phyloP scores from a whole-genome alignment of 1,140 invertebrate species.

The Sminthurinus signatus region DNA sequence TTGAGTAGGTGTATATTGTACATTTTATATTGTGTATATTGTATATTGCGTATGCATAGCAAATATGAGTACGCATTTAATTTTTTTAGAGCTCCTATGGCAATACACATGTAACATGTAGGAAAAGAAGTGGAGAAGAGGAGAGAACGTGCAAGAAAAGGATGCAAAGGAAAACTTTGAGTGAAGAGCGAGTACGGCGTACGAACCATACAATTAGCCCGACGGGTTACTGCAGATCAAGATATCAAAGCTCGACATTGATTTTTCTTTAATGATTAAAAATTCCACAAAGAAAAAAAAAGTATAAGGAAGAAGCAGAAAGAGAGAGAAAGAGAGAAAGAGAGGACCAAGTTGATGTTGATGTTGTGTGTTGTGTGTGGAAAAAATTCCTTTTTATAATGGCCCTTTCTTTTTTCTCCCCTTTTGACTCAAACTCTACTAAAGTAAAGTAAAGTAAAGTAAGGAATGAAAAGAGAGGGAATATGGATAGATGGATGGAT shows the following conservation, averaged over 20 bases:
- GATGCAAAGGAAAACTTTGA: slow-evolving; percentile 16
- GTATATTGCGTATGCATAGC: no score
- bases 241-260: slow-evolving; percentile 40
- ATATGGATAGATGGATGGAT: neutral
- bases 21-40: no score
- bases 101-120: no score
- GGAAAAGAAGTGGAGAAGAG: no score
- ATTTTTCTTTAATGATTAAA: slow-evolving; percentile 40
- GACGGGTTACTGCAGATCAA: slow-evolving; percentile 39
- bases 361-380: slow-evolving; percentile 4
- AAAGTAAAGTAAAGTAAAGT: neutral
- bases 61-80: no score
- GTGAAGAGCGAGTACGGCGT: slow-evolving; percentile 9
- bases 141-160: slow-evolving; percentile 5
- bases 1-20: no score
- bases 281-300: slow-evolving; percentile 27
- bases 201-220: slow-evolving; percentile 32
- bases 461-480: neutral
- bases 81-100: no score
- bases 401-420: slow-evolving; percentile 4
- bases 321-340: neutral
- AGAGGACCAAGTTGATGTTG: no score
- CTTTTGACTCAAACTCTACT: neutral
- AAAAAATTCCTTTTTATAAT: slow-evolving; percentile 23
- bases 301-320: neutral